Conservation (phyloP, 2,888 invertebrate genomes). For the Xylophagus ater region DNA sequence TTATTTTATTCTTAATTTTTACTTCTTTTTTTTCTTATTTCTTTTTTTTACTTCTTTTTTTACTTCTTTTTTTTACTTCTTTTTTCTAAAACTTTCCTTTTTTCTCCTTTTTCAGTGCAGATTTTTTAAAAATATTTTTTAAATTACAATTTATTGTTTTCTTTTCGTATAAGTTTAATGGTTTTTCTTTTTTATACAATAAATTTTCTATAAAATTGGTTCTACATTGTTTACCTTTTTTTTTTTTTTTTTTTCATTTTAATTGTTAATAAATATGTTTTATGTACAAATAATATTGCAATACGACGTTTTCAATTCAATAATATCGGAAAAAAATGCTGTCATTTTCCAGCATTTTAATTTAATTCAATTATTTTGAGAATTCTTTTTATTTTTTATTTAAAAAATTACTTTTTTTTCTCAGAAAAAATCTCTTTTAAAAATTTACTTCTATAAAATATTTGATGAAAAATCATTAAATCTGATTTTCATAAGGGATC, state of each 20-base stretch:
- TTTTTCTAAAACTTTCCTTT: no score
- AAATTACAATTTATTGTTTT: constrained; percentile 18
- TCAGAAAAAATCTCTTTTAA: no score
- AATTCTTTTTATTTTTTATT: neutral
- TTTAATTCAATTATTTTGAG: no score
- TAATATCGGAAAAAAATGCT: no score
- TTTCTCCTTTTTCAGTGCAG: no score
- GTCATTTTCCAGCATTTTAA: no score
- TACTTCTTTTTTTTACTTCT: constrained; percentile 20
- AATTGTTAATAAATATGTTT: constrained; percentile 8
- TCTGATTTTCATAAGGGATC: no score
- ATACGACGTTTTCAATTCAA: no score
- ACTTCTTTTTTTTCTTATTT: constrained; percentile 9
- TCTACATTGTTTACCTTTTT: constrained; percentile 22
- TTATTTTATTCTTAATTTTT: constrained; percentile 2
- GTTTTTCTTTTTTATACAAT: constrained; percentile 19
- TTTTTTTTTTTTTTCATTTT: constrained; percentile 12
- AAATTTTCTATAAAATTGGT: constrained; percentile 26
- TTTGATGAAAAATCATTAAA: no score
- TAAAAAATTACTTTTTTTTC: no score
- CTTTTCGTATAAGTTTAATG: constrained; percentile 17
- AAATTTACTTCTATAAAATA: no score
- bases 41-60: constrained; percentile 19
- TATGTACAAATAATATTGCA: neutral
- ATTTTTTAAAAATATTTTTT: constrained; percentile 24